Evolutionary conservation across 2,113 vertebrate species (phyloP), one percentile per base, ranked within the genome.

Genomic region (Myiozetetes cayanensis): DNA sequence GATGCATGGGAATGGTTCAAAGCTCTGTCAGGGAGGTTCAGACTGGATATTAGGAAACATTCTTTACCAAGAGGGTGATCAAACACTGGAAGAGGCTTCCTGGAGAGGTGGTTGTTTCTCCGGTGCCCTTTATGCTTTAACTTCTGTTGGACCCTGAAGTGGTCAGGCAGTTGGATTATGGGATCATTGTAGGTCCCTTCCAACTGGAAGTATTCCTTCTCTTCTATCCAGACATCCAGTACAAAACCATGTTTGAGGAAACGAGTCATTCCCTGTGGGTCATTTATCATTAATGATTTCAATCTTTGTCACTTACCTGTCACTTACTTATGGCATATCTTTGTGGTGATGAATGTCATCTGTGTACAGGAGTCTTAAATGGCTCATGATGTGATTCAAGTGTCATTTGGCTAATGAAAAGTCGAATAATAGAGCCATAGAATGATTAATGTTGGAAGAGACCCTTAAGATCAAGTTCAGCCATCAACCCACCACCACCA

Each of bases 321-420:
- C n/a, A n/a, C 50, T 30, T 39, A 30, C 25, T 39, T n/a, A 2
- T 8, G 22, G 3, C 44, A 14, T 5, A 8, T 16, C 25, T 58
- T 46, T 28, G 50, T 21, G 10, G 28, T 24, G 68, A 37, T 18
- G 59, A n/a, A 16, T 41, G 17, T 12, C 87, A 30, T 50, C 2
- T 0, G 19, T 12, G 3, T 14, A 3, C 41, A 41, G 7, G 11
- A 7, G 3, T 1, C 6, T 33, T 30, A 24, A 5, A 18, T 35
- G 10, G 53, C 27, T 84, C 30, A 7, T 46, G 2, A 2, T 30
- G 13, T 2, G 6, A 37, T 35, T 87, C 80, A 41, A 33, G 8
- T 44, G 27, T 50, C 17, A 37, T 72, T 56, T 18, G 43, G 14
- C 44, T 75, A 24, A 44, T 52, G 47, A 23, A 27, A 61, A 61